Base-by-base conservation (phyloP, 64 coral and sea anemone species). In the Exaiptasia diaphana region DNA sequence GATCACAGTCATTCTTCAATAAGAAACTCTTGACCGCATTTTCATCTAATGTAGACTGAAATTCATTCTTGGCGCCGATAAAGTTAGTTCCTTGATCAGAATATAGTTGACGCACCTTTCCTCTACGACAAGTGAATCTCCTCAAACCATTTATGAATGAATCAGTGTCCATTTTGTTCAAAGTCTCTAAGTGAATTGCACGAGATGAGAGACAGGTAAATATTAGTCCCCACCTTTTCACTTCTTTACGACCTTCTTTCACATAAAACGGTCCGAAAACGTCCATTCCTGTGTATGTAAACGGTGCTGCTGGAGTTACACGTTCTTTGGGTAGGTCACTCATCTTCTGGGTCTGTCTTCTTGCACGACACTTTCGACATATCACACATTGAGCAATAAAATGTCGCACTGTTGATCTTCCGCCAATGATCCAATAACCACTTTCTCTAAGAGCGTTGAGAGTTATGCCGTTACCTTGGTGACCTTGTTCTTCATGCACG, bases 291-390 rank as follows among this genome's bases (percentile, higher is more conserved):
- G 77, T 64, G n/a, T 80, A 80, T 22, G 38, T 80, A 12, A 63
- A 86, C 24, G 70, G 52, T 32, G 64, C 31, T 71, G 59, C 23
- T 79, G 86, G 86, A 0, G 75, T 88, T 4, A 80, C 49, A 10
- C 76, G 86, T 73, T 88, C 86, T 42, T 17, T 29, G 8, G 74
- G 83, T 4, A 78, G 83, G 21, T 87, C 73, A 38, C 55, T 21
- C 73, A 78, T 87, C 83, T 87, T 87, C 13, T 87, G 85, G 27
- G 39, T 55, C 73, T 87, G 85, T 27, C 38, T n/a, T 41, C 37
- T 33, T 29, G 68, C 74, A 17, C 85, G 8, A 4, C 67, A 41
- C 73, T 78, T 87, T n/a, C 61, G 73, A 41, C 85, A 87, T 15
- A 12, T 64, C 15, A 87, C 74, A 25, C 85, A 87, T 10, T 78